A percentile compares a stretch with the other conserved stretches of the same genome.
Evolutionary conservation across 2,797 vertebrate species (phyloP).

Genomic region (Mergus octosetaceus): DNA sequence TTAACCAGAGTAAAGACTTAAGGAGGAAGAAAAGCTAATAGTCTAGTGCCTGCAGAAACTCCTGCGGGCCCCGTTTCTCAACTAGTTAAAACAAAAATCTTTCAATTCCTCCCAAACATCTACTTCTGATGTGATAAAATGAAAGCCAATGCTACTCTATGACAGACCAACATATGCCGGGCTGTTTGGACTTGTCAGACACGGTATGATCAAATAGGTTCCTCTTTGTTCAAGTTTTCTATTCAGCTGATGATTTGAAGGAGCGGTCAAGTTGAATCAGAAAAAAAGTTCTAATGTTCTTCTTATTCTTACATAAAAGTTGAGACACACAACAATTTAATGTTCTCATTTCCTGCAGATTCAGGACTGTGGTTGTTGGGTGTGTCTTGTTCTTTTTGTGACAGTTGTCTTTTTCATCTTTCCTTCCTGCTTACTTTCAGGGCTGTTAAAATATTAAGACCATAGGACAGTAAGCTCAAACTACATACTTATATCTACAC

Average conservation of each 20-base stretch:
- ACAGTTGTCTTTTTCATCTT: background rate
- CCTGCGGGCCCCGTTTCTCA: background rate
- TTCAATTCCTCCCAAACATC: background rate
- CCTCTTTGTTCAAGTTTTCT: background rate
- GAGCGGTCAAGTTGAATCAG: background rate
- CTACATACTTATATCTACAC: background rate
- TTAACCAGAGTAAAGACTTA: background rate
- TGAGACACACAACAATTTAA: background rate
- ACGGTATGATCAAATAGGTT: rapidly evolving
- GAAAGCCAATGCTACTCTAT: too few species aligned
- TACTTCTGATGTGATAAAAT: background rate
- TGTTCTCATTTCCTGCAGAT: background rate
- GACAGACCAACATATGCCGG: background rate
- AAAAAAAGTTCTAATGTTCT: background rate
- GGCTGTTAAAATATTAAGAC: background rate
- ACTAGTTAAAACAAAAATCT: background rate
- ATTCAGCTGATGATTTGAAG: background rate
- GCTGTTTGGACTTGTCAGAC: background rate
- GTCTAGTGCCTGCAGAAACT: background rate
- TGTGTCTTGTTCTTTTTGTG: background rate
- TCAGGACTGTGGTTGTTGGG: background rate
- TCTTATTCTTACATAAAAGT: background rate
- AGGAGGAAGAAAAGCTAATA: background rate
- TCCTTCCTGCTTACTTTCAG: background rate
- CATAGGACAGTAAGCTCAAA: background rate